Base-by-base conservation (phyloP, 2,888 invertebrate species). In the Drosophila mimetica region DNA sequence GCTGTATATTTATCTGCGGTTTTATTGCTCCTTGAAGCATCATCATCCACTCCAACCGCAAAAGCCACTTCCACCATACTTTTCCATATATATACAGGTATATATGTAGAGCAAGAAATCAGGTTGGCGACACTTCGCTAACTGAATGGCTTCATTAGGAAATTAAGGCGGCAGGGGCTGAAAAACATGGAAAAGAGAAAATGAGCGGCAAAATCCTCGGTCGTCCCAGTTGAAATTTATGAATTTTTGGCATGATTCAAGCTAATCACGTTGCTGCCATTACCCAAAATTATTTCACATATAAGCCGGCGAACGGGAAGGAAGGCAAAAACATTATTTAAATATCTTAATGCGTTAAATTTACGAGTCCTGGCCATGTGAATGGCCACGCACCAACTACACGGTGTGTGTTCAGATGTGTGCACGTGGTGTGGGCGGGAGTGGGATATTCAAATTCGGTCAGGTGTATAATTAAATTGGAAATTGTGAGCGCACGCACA, bases 401-500 rank as follows among this genome's bases (percentile, higher is more conserved):
- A 41, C 46, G 36, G 53, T 55, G 37, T 74, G 30, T 37, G 37
- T 47, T 7, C 4, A n/a, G 16, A 32, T 20, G 36, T 57, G 36
- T 11, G 22, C 51, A 32, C 7, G 11, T 18, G 25, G 14, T 54
- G 13, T 32, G 20, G 44, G 2, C 1, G 46, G 16, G 48, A 41
- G 48, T 14, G 42, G 34, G 67, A 84, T 87, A 81, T 87, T 87
- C 78, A 81, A 81, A 81, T 81, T 74, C 37, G 50, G 64, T 48
- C 82, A 87, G 81, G 87, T 87, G 81, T 87, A 85, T 87, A 81
- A 81, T 81, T 85, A 85, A 81, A 81, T 81, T 87, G 65, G 85
- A 75, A 81, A 67, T 70, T 71, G 71, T 55, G 59, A 66, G 71
- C 84, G 70, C 85, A 75, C 87, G 87, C 87, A 70, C 48, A 42